Evolutionary conservation across 2,888 invertebrate species (phyloP).

Genomic region (Amphipoea lucens): DNA sequence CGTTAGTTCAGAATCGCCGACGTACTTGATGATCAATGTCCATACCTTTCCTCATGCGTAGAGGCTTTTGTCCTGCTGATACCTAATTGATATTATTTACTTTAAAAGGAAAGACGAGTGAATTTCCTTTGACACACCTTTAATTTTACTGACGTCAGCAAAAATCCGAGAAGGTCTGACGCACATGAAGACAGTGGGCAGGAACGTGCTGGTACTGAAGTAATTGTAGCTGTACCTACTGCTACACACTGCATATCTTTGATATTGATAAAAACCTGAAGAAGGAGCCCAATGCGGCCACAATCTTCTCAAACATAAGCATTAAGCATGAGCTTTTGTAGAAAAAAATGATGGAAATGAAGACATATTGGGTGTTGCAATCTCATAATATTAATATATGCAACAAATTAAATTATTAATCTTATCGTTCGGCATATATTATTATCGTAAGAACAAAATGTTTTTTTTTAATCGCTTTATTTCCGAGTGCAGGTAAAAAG

Average conservation of each 20-base stretch:
- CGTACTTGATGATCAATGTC: neutral
- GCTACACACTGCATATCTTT: neutral
- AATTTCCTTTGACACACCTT: conserved; percentile 25
- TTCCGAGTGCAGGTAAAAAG: neutral
- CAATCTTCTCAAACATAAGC: neutral
- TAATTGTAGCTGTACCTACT: neutral
- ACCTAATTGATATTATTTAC: conserved; percentile 1
- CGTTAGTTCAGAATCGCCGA: neutral
- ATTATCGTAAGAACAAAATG: neutral
- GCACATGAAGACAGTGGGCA: conserved; percentile 9
- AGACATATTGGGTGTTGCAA: too few species aligned
- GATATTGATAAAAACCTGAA: neutral
- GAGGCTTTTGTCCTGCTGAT: neutral
- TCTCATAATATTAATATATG: neutral
- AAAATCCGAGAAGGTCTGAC: conserved; percentile 38
- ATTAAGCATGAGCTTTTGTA: neutral
- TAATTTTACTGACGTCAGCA: conserved; percentile 33
- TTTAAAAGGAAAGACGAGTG: conserved; percentile 14
- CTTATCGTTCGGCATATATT: neutral
- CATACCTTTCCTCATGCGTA: neutral
- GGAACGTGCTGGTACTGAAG: neutral
- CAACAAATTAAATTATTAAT: neutral
- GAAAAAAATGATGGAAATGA: neutral
- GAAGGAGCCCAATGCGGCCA: neutral
- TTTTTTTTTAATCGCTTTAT: neutral